Percentiles rank a stretch among this genome's conserved stretches.
These are phyloP conservation scores for Acanthopleura granulata DNA, from an alignment of 2,888 invertebrate genomes.

Conservation along the genomic window DNA sequence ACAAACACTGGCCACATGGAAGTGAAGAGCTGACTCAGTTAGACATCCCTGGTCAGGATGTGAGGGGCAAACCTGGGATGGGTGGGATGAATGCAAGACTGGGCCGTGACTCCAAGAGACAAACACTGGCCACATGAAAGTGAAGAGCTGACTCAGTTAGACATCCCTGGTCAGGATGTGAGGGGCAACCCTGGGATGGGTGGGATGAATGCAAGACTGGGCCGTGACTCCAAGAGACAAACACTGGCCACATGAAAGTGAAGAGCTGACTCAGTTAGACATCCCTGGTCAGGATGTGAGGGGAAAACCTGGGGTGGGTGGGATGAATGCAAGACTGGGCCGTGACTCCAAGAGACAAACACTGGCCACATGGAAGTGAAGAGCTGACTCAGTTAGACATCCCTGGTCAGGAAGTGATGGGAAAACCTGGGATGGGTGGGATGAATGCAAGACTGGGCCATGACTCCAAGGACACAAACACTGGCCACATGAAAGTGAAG, in stretches of 20 bases:
- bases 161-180: slow-evolving; percentile 47
- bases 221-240: slow-evolving; percentile 39
- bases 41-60: slow-evolving; percentile 50
- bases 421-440: slow-evolving; percentile 44
- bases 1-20: slow-evolving; percentile 49
- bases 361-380: slow-evolving; percentile 50
- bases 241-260: slow-evolving; percentile 51
- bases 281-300: slow-evolving; percentile 47
- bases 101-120: slow-evolving; percentile 38
- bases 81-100: slow-evolving; percentile 35
- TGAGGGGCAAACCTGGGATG: slow-evolving; percentile 47
- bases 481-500: slow-evolving; percentile 55
- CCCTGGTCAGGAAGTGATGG: slow-evolving; percentile 46
- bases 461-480: slow-evolving; percentile 42
- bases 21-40: slow-evolving; percentile 62
- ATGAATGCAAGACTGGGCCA: slow-evolving; percentile 33
- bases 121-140: slow-evolving; percentile 50
- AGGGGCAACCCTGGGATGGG: slow-evolving; percentile 48
- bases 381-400: slow-evolving; percentile 64
- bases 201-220: slow-evolving; percentile 32
- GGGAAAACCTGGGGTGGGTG: slow-evolving; percentile 45
- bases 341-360: slow-evolving; percentile 42
- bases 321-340: slow-evolving; percentile 32
- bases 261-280: slow-evolving; percentile 63
- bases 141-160: slow-evolving; percentile 63